phyloP scores from a whole-genome alignment of 2,888 invertebrate genomes.

The Leptothorax acervorum region DNA sequence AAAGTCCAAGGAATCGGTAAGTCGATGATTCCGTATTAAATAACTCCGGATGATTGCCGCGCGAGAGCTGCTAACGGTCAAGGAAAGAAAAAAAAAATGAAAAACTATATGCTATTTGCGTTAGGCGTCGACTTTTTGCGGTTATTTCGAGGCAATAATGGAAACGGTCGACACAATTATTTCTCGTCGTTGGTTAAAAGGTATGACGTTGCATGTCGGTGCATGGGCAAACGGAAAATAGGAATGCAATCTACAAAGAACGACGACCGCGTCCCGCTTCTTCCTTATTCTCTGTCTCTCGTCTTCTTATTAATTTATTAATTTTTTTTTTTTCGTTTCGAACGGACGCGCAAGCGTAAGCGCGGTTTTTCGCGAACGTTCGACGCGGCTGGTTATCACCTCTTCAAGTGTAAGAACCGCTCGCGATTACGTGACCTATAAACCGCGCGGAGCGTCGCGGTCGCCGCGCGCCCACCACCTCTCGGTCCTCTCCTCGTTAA shows the following conservation, averaged over 20 bases:
- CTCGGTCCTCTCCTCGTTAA: slow-evolving; percentile 33
- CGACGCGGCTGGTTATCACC: slow-evolving; percentile 48
- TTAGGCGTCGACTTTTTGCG: background rate
- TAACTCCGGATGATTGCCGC: slow-evolving; percentile 2
- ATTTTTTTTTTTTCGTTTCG: background rate
- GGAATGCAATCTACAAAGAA: background rate
- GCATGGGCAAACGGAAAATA: background rate
- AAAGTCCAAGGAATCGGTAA: slow-evolving; percentile 81
- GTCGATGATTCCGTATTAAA: slow-evolving; percentile 59
- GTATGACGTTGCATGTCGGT: background rate
- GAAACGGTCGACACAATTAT: background rate
- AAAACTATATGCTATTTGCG: background rate
- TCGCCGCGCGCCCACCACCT: background rate
- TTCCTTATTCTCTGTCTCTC: background rate
- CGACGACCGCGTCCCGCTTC: slow-evolving; percentile 10
- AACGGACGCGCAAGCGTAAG: background rate
- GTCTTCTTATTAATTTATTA: background rate
- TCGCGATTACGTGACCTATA: slow-evolving; percentile 67
- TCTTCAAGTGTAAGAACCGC: slow-evolving; percentile 57
- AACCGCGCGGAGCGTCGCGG: slow-evolving; percentile 53
- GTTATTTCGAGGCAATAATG: background rate
- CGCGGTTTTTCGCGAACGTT: slow-evolving; percentile 37
- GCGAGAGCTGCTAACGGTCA: background rate
- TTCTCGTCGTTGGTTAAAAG: background rate
- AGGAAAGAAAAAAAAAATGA: background rate